These are phyloP conservation scores for Varroa destructor DNA, from an alignment of 1,140 invertebrate species.

Conservation along the genomic window DNA sequence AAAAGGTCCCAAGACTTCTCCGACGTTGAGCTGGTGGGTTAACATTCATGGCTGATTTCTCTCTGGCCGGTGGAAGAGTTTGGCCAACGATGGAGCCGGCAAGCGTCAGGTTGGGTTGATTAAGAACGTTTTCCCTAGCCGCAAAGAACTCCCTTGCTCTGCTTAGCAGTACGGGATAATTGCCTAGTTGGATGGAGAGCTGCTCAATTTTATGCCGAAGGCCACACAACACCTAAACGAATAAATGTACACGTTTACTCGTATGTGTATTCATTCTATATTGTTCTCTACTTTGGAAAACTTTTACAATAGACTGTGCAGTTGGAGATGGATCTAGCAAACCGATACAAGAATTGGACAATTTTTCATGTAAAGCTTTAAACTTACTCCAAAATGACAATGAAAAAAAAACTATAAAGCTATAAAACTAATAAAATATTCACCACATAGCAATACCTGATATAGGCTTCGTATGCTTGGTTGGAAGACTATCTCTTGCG, in stretches of 20 bases:
- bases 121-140: conserved; percentile 47
- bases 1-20: conserved; percentile 23
- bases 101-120: not conserved
- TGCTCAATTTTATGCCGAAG: conserved; percentile 72
- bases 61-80: not conserved
- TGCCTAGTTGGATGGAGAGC: conserved; percentile 55
- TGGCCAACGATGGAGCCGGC: no score
- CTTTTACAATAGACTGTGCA: not conserved
- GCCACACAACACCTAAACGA: conserved; percentile 56
- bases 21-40: conserved; percentile 30
- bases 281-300: not conserved
- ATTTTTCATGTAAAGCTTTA: no score
- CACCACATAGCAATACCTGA: conserved; percentile 49
- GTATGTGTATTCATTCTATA: no score
- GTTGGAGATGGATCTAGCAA: no score
- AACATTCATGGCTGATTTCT: conserved; percentile 27
- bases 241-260: conserved; percentile 28
- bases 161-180: conserved; percentile 49
- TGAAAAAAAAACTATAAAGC: no score
- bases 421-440: not conserved
- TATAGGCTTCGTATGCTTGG: conserved; percentile 76
- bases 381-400: no score
- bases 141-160: conserved; percentile 57
- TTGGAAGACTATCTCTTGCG: conserved; percentile 69
- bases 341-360: no score